Base-by-base conservation (phyloP, 2,113 vertebrate species). In the Ptilonorhynchus violaceus region DNA sequence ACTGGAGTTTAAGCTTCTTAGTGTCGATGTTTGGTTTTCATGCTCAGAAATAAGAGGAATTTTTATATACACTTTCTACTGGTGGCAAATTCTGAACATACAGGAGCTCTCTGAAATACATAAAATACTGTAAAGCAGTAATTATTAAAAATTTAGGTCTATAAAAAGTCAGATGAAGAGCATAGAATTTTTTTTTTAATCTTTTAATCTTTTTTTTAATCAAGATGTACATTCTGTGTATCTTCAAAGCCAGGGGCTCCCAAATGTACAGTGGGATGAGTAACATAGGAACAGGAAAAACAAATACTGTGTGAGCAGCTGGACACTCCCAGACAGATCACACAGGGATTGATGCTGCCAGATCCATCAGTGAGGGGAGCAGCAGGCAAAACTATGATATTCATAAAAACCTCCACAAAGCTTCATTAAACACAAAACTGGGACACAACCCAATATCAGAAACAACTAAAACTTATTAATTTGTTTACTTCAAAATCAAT, bases 241-340 rank as follows among this genome's bases (percentile, higher is more conserved):
- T 66, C 53, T 89, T 73, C 60, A 70, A 25, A 89, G 64, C 31
- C 52, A 77, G 85, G 52, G 56, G 64, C 69, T 89, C 85, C 73
- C 85, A 92, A 53, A 58, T 15, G 50, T 74, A 9, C 47, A 31
- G 52, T 73, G 84, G 87, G 81, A 76, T 59, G 87, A 80, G 92
- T 85, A 63, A 62, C 93, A 82, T 37, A 92, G 93, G 88, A 96
- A 93, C 91, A 74, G 73, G 59, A 74, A 67, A 84, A 89, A 68
- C 92, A 96, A 96, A 96, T 46, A 69, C 2, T 24, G 70, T 35
- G 70, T 75, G 94, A 87, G 4, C 80, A 89, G 92, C 94, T 94
- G 94, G 82, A 18, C 79, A 41, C 67, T 79, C 49, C 88, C 92
- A 84, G 37, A 53, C 13, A 8, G 95, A 28, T n/a, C 66, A 16